Conservation (phyloP, 2,797 vertebrate species). For the Diglossa cyanea region DNA sequence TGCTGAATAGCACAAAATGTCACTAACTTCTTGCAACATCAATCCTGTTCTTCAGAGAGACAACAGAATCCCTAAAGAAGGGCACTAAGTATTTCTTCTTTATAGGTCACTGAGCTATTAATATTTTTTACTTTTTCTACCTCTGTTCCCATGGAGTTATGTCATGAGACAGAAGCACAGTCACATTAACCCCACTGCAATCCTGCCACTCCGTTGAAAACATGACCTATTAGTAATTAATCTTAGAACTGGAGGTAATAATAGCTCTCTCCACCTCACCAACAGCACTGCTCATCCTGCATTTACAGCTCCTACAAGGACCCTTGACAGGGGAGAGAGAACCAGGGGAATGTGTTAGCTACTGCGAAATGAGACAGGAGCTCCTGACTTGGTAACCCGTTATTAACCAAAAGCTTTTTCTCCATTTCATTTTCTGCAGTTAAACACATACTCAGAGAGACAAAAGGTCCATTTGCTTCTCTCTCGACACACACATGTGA, state of each 20-base stretch:
- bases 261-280: background rate
- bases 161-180: background rate
- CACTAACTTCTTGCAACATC: background rate
- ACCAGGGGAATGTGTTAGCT: background rate
- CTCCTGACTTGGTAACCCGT: background rate
- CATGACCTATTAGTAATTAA: constrained; percentile 12
- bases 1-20: background rate
- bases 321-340: background rate
- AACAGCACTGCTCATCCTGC: background rate
- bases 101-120: background rate
- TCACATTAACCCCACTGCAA: background rate
- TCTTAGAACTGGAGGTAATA: background rate
- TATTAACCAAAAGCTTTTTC: background rate
- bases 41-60: background rate
- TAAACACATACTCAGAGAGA: background rate
- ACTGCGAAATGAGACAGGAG: background rate
- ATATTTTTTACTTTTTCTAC: background rate
- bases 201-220: background rate
- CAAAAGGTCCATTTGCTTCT: background rate
- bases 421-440: background rate
- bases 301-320: background rate
- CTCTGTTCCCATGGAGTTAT: background rate
- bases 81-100: background rate
- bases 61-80: background rate
- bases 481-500: background rate